phyloP scores from a whole-genome alignment of 2,113 vertebrate genomes.

The Hirundichthys speculiger region DNA sequence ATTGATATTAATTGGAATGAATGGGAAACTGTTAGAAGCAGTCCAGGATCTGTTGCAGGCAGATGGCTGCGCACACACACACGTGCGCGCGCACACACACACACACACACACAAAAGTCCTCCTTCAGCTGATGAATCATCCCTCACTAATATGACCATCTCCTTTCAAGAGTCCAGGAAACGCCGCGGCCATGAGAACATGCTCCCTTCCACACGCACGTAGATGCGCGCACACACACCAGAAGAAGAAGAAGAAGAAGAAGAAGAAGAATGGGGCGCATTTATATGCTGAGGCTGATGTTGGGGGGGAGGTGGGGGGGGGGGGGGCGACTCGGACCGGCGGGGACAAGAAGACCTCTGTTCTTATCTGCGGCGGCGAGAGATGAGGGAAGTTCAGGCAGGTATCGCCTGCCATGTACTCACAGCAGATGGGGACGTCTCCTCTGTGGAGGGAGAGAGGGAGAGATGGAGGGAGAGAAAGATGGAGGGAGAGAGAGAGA shows the following conservation, averaged over 20 bases:
- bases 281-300: slow-evolving; percentile 81
- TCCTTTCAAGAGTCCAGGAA: slow-evolving; percentile 60
- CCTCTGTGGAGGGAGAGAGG: too few relatives aligned
- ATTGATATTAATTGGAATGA: slow-evolving; percentile 9
- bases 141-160: slow-evolving; percentile 45
- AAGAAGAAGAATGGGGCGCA: slow-evolving; percentile 77
- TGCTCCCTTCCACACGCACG: slow-evolving; percentile 48
- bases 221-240: slow-evolving; percentile 42
- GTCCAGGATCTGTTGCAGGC: slow-evolving; percentile 4
- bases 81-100: too few relatives aligned
- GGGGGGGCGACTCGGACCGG: slow-evolving; percentile 78
- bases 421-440: slow-evolving; percentile 64
- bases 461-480: too few relatives aligned
- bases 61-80: slow-evolving; percentile 2
- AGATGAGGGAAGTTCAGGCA: slow-evolving; percentile 54
- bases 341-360: slow-evolving; percentile 83
- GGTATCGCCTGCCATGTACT: slow-evolving; percentile 47
- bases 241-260: too few relatives aligned
- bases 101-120: slow-evolving; percentile 34
- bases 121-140: slow-evolving; percentile 42
- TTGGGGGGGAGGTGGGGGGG: slow-evolving; percentile 69
- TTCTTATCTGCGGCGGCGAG: slow-evolving; percentile 70
- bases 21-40: not conserved
- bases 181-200: slow-evolving; percentile 65
- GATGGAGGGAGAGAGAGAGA: too few relatives aligned